phyloP scores from a whole-genome alignment of 1,140 invertebrate genomes.

The Thaumatotibia leucotreta region DNA sequence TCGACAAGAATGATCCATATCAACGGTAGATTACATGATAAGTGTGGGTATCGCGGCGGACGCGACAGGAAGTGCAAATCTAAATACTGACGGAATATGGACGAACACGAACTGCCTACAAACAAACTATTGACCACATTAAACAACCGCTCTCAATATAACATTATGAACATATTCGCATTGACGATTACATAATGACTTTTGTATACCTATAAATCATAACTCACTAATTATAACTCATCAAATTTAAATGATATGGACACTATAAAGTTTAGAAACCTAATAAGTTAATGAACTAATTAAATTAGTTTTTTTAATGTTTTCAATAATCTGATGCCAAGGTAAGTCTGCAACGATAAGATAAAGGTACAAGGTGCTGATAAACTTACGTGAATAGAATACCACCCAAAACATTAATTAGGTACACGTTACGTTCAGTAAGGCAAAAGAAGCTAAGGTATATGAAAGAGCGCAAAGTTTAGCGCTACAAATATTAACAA shows the following conservation, averaged over 20 bases:
- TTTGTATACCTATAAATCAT: too few species aligned
- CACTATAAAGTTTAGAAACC: background rate
- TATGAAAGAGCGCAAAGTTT: too few species aligned
- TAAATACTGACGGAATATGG: conserved; percentile 17
- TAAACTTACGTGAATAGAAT: background rate
- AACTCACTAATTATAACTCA: background rate
- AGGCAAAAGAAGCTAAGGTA: too few species aligned
- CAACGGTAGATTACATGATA: conserved; percentile 39
- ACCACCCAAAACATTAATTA: too few species aligned
- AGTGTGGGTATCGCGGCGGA: conserved; percentile 22
- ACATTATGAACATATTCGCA: background rate
- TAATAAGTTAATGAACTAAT: background rate
- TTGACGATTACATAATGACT: background rate
- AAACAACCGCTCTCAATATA: background rate
- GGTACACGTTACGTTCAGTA: too few species aligned
- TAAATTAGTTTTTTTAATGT: background rate
- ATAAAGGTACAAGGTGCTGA: background rate
- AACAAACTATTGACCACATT: background rate
- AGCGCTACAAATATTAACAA: too few species aligned
- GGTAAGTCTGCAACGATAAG: background rate
- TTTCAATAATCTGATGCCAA: background rate
- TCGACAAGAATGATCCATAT: conserved; percentile 18
- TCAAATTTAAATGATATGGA: background rate
- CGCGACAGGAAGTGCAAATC: conserved; percentile 26
- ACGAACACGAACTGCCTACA: conserved; percentile 16